Evolutionary conservation across 2,113 vertebrate genomes (phyloP), one percentile per base, ranked within the genome.

Genomic region (Potamarius usumacintae): DNA sequence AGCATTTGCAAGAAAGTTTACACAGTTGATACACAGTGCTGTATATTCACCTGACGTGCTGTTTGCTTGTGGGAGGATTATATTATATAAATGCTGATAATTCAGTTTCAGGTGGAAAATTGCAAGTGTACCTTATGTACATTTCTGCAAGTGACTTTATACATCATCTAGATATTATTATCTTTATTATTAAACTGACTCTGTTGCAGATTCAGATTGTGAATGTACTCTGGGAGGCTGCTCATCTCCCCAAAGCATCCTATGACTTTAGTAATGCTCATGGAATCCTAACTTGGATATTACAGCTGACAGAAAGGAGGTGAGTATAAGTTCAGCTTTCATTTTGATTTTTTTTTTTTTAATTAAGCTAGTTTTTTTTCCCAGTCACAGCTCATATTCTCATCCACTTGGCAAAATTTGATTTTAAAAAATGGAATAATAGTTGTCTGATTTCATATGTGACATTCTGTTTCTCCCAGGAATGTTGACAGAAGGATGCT

Each of bases 271-370:
- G 96, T 6, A 96, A 96, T 69, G 95, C 92, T 89, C 95, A 96
- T 42, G 97, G 97, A 52, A 94, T 99, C 18, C 91, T 99, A 11
- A 95, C 95, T 0, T 99, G 98, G 97, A 86, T 97, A n/a, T 86
- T 96, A 60, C 96, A 96, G 83, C 55, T 95, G 63, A 82, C 96
- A 0, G 96, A 96, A 90, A 96, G 94, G 93, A 96, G 93, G 98
- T 98, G 88, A 85, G 88, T 90, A 27, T 62, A 0, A 30, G 22
- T 7, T 53, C 10, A 53, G 15, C 0, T 14, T 22, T 42, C 4
- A 42, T 42, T 30, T 30, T 48, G 0, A 9, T 48, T 9, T 48
- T 48, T 6, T 48, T 48, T 6, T 27, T 79, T 79, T 17, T 5
- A 76, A 34, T 76, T 14, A 50, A 34, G 3, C 22, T 25, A 53